phyloP scores from a whole-genome alignment of 1,140 invertebrate species.

The Piezodorus guildinii region DNA sequence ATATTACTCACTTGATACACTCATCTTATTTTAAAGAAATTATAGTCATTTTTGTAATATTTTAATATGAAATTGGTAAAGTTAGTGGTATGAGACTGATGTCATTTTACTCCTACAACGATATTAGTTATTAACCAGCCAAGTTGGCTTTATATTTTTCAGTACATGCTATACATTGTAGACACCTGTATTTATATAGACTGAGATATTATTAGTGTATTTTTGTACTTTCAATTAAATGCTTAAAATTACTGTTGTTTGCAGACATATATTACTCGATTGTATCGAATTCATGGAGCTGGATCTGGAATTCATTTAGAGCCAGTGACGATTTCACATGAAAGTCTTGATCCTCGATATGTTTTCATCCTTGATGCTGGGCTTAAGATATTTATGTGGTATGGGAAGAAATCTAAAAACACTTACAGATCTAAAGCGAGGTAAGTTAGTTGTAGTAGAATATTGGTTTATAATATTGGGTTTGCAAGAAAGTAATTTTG shows the following conservation, averaged over 20 bases:
- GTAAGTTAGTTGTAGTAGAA: too few species aligned
- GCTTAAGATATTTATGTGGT: constrained; percentile 82
- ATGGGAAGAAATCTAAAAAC: constrained; percentile 83
- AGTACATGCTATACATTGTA: too few species aligned
- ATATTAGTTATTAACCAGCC: too few species aligned
- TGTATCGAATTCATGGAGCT: constrained; percentile 82
- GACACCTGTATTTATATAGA: too few species aligned
- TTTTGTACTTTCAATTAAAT: too few species aligned
- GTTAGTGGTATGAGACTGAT: too few species aligned
- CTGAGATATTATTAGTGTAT: too few species aligned
- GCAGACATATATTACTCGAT: constrained; percentile 64
- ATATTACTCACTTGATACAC: neutral
- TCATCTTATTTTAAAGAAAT: neutral
- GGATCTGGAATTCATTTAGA: constrained; percentile 83
- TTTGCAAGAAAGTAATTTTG: too few species aligned
- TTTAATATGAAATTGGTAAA: too few species aligned
- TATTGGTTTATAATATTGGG: too few species aligned
- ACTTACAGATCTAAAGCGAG: constrained; percentile 86
- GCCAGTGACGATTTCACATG: constrained; percentile 57
- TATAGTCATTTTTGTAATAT: neutral
- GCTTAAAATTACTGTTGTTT: constrained; percentile 23
- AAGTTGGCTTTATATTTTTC: too few species aligned
- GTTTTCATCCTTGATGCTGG: constrained; percentile 89
- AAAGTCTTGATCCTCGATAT: constrained; percentile 77
- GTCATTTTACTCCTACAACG: too few species aligned